phyloP scores from a whole-genome alignment of 2,888 invertebrate genomes.

The Diplazon laetatorius region DNA sequence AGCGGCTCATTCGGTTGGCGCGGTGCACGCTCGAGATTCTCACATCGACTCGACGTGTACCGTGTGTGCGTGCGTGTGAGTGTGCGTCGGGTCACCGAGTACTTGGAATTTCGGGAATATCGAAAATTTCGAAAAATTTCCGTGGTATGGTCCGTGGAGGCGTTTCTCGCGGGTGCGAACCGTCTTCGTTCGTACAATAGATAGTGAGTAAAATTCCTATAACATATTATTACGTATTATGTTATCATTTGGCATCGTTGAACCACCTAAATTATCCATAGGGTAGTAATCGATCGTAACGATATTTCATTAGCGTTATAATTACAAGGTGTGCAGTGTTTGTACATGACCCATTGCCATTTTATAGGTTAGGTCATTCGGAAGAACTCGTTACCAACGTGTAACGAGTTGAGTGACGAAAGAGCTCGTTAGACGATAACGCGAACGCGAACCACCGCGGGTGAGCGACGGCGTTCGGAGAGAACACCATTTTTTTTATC shows the following conservation, averaged over 20 bases:
- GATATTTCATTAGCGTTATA: background rate
- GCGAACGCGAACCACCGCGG: slow-evolving; percentile 62
- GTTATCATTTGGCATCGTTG: background rate
- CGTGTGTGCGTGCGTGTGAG: no score
- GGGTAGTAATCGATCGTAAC: background rate
- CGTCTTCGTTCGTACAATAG: no score
- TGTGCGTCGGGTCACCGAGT: slow-evolving; percentile 42
- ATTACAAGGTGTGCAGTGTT: background rate
- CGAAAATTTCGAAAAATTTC: slow-evolving; percentile 24
- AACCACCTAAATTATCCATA: background rate
- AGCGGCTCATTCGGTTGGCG: slow-evolving; percentile 49
- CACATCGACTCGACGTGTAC: slow-evolving; percentile 40
- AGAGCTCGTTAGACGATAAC: slow-evolving; percentile 47
- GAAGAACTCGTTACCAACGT: slow-evolving; percentile 38
- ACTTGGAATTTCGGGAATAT: slow-evolving; percentile 43
- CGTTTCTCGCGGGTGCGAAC: slow-evolving; percentile 10
- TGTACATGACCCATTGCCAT: slow-evolving; percentile 4
- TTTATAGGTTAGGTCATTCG: slow-evolving; percentile 38
- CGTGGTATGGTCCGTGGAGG: background rate
- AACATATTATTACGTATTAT: no score
- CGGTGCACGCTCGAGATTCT: slow-evolving; percentile 11
- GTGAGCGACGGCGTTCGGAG: slow-evolving; percentile 68
- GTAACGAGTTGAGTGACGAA: slow-evolving; percentile 36
- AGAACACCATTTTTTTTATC: slow-evolving; percentile 54
- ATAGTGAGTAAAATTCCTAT: background rate